Evolutionary conservation across 2,888 invertebrate species (phyloP), one percentile per base, ranked within the genome.

Genomic region (Agonopterix arenella): DNA sequence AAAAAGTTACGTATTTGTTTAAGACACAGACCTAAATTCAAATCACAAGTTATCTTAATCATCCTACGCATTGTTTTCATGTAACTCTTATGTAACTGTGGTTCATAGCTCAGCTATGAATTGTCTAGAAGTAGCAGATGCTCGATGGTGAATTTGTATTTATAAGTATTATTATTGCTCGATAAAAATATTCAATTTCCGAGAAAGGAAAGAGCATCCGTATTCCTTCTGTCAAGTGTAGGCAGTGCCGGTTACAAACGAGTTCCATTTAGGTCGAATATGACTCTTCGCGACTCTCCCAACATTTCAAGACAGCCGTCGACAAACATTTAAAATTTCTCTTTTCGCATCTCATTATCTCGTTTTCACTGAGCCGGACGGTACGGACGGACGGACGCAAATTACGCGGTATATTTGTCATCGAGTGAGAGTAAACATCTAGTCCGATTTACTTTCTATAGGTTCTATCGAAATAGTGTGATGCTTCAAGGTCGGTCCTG

Each of bases 251-350:
- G 73, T 62, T 67, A 65, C 69, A 81, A 86, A 86, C 86, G 58
- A 70, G 88, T 88, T 82, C 66, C 73, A 86, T 82, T 76, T 71
- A 68, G 84, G 85, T 84, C 82, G 74, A 71, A 72, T 75, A 77
- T 76, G 76, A 78, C 73, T 83, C 76, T 71, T 76, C 77, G 71
- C 75, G 67, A 76, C 88, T 80, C 86, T 80, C 84, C 79, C 80
- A 78, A 68, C 81, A 76, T 86, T 86, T 86, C 84, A 80, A 82
- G 72, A 68, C 70, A 28, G 28, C 28, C 28, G 28, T 28, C 28
- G 70, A 68, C 79, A 86, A 88, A 85, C 77, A 82, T 84, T 85
- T 79, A 70, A 85, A 86, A 84, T 89, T 89, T 89, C 89, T 89
- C 89, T 89, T 88, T 84, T 84, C 73, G 84, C 84, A 86, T 88